These are phyloP conservation scores for Rissa tridactyla DNA, from an alignment of 2,113 vertebrate genomes.

Conservation along the genomic window DNA sequence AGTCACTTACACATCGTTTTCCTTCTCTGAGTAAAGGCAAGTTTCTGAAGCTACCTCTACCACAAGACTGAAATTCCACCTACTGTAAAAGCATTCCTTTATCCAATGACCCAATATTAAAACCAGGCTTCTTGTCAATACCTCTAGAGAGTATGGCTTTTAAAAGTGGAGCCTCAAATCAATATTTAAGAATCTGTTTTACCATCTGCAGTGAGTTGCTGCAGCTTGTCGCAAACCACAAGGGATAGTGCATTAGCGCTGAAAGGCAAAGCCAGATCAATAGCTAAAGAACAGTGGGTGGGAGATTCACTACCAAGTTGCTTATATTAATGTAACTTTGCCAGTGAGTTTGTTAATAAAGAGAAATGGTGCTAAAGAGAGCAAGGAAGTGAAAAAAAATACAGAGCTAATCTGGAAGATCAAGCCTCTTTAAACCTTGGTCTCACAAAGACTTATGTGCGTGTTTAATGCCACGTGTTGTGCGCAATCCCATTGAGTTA, in stretches of 20 bases:
- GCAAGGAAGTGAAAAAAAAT: background rate
- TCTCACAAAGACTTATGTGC: background rate
- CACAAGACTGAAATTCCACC: background rate
- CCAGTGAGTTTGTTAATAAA: constrained; percentile 38
- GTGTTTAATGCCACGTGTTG: background rate
- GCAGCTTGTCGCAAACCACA: constrained; percentile 25
- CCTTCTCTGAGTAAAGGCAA: background rate
- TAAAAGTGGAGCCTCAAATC: constrained; percentile 33
- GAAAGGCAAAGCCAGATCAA: constrained; percentile 52
- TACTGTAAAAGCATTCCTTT: background rate
- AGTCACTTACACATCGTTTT: background rate
- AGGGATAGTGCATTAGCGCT: constrained; percentile 29
- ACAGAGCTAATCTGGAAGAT: background rate
- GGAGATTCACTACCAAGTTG: background rate
- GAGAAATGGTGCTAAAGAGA: background rate
- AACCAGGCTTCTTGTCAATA: constrained; percentile 26
- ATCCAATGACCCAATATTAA: background rate
- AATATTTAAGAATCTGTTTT: constrained; percentile 61
- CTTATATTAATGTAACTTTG: constrained; percentile 22
- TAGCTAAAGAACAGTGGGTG: constrained; percentile 35
- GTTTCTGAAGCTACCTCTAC: background rate
- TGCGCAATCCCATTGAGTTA: background rate
- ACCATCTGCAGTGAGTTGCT: constrained; percentile 37
- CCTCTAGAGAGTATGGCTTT: background rate
- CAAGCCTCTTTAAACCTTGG: background rate